phyloP scores from a whole-genome alignment of 2,797 vertebrate genomes.

The Enteromius argenteus region DNA sequence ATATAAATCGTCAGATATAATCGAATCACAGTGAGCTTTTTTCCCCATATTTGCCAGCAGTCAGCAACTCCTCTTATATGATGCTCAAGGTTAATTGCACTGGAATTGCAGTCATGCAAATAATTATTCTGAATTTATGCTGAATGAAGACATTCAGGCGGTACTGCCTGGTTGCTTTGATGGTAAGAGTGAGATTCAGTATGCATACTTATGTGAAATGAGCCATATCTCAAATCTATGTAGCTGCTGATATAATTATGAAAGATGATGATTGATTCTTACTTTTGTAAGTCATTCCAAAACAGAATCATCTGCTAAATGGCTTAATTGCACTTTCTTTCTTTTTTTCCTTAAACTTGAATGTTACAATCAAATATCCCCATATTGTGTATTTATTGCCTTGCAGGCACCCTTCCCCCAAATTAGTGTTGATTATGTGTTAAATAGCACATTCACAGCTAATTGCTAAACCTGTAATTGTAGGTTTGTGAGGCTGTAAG shows the following conservation, averaged over 20 bases:
- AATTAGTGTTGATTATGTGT: conserved; percentile 45
- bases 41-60: conserved; percentile 70
- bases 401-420: neutral
- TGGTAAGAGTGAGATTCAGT: conserved; percentile 21
- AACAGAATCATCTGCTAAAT: neutral
- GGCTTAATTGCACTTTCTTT: neutral
- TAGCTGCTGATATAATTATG: conserved; percentile 62
- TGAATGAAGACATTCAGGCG: conserved; percentile 62
- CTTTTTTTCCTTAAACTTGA: conserved; percentile 1
- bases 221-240: conserved; percentile 70
- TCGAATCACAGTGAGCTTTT: conserved; percentile 70
- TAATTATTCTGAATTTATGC: conserved; percentile 64
- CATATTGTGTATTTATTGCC: neutral
- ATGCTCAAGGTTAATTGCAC: conserved; percentile 73
- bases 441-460: conserved; percentile 47
- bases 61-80: conserved; percentile 71
- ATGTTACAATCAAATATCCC: neutral
- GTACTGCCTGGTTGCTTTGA: conserved; percentile 52
- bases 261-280: conserved; percentile 61
- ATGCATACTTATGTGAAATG: conserved; percentile 24
- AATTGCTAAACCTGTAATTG: conserved; percentile 51
- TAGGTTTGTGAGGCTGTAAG: conserved; percentile 28
- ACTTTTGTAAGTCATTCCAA: conserved; percentile 40
- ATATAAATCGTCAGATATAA: conserved; percentile 72
- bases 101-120: conserved; percentile 66